phyloP scores from a whole-genome alignment of 2,113 vertebrate species.

The Grantiella picta region DNA sequence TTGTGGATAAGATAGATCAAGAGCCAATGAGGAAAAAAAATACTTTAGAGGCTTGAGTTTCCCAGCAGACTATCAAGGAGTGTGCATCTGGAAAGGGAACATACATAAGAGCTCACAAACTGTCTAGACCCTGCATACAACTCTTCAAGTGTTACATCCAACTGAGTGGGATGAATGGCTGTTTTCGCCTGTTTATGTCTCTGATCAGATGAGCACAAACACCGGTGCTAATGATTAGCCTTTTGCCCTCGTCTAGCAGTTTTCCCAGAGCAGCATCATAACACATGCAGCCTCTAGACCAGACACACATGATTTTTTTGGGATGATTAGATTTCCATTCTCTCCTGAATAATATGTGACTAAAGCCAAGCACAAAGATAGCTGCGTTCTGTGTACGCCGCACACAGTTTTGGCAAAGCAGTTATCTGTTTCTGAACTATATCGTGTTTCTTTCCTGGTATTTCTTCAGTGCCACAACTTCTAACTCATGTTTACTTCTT shows the following conservation, averaged over 20 bases:
- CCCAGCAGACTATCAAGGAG: neutral
- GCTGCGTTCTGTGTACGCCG: neutral
- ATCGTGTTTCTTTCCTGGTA: neutral
- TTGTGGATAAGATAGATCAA: neutral
- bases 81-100: neutral
- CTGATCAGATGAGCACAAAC: neutral
- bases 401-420: neutral
- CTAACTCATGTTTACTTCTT: neutral
- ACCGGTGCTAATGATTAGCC: neutral
- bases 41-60: neutral
- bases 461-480: neutral
- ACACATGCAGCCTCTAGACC: neutral
- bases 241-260: neutral
- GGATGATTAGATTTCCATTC: neutral
- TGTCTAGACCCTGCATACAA: neutral
- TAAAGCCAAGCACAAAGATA: neutral
- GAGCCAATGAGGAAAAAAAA: neutral
- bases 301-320: neutral
- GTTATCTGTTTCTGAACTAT: neutral
- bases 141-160: neutral
- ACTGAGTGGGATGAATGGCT: neutral
- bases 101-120: accelerated
- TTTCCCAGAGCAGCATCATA: neutral
- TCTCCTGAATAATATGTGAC: neutral
- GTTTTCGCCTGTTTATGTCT: neutral